Evolutionary conservation across 2,113 vertebrate species (phyloP), one percentile per base, ranked within the genome.

Genomic region (Tupaia tana): DNA sequence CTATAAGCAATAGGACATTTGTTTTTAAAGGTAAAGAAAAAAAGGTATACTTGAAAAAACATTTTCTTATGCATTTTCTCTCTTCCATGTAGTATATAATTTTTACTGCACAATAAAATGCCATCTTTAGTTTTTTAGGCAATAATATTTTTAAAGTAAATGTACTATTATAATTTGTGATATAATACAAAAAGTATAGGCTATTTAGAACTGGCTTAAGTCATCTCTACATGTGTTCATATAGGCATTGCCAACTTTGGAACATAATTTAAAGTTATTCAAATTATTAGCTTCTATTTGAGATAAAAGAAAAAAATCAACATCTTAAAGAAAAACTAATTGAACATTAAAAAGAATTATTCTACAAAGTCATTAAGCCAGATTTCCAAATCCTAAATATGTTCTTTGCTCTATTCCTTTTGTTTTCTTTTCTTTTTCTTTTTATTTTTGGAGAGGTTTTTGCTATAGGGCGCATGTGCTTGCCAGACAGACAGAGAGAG

Each of bases 231-330:
- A 86, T 54, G 5, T 61, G 0, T 75, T 14, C 43, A 86, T 63
- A 69, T 61, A 16, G 13, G 9, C 1, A 19, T 81, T 27, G 3
- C 0, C 6, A 81, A 74, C 0, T 58, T 58, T 89, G 24, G 18
- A 61, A 93, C 86, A 93, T 75, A 82, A 91, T 75, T 74, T 63
- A 31, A 86, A 91, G 12, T 73, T 83, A 63, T 52, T 89, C n/a
- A 83, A 83, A 71, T 80, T 64, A 74, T 80, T 83, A 78, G 1
- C 0, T 34, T 67, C 4, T 54, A 31, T 7, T 94, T 66, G 22
- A 75, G 1, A 2, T 78, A 85, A 54, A 61, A 86, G 29, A 34
- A 59, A 86, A 83, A 58, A 63, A 25, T 70, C 15, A 69, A 12
- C 5, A 18, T 1, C 2, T 10, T 8, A 63, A 52, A 63, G 8